Percentiles rank a stretch among this genome's conserved stretches.
Conservation (phyloP, 2,113 vertebrate genomes). For the human (Homo sapiens) region DNA sequence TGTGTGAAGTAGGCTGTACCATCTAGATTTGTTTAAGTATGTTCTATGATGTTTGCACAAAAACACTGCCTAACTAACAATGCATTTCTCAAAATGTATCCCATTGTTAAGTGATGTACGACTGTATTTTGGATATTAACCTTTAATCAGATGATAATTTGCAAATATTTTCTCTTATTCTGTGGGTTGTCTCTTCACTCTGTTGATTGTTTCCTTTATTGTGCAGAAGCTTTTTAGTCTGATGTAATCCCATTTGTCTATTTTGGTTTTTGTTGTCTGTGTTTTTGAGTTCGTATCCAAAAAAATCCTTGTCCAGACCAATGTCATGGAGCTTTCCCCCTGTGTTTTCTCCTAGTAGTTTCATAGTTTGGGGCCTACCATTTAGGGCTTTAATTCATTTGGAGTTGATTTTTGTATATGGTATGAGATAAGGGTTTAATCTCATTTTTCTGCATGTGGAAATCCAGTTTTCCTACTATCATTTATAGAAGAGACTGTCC, state of each 20-base stretch:
- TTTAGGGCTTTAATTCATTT: background rate
- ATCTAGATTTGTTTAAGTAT: background rate
- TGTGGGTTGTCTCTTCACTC: background rate
- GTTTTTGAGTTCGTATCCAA: background rate
- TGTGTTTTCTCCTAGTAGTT: background rate
- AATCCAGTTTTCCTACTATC: background rate
- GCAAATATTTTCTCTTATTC: background rate
- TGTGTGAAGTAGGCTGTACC: background rate
- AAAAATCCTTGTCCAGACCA: background rate
- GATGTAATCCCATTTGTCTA: background rate
- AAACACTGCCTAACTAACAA: background rate
- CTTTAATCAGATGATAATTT: background rate
- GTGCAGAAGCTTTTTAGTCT: background rate
- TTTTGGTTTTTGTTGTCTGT: background rate
- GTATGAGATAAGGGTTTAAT: background rate
- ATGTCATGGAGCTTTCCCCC: background rate
- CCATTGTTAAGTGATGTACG: background rate
- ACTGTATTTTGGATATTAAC: background rate
- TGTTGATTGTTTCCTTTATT: background rate
- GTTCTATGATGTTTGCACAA: background rate
- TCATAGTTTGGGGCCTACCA: background rate
- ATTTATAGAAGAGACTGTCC: background rate
- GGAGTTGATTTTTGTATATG: background rate
- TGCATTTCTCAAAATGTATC: background rate
- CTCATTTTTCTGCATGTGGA: background rate